Base-by-base conservation (phyloP, 2,113 vertebrate genomes). In the Sula dactylatra region DNA sequence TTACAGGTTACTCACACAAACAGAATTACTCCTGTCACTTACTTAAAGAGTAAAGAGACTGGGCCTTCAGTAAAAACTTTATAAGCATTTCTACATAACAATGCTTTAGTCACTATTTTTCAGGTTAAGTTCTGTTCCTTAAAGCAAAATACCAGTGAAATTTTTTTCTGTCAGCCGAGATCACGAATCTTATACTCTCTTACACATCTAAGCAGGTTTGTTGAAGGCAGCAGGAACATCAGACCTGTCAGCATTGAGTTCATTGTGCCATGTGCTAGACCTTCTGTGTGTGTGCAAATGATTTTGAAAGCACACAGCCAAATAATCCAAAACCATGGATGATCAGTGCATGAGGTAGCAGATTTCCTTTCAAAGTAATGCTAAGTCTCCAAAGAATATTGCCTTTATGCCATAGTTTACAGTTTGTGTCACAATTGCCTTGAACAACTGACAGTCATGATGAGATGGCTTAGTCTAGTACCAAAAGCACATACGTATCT, bases 381-480 rank as follows among this genome's bases (percentile, higher is more conserved):
- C 16, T 27, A 7, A 19, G 11, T 36, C 8, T 3, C 11, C 29
- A 67, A 50, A 52, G 20, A 54, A 11, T 0, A 1, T 17, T 34
- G 4, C 4, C 27, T 64, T 71, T 42, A 24, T 49, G 26, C 8
- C 31, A 27, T 15, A 55, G 52, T 54, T 86, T 55, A 54, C 10
- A 40, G 9, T n/a, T 65, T 44, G 34, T 70, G 16, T 42, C 50
- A 40, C 32, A 77, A 22, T 50, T 47, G 49, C n/a, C 22, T 65
- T 59, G 29, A 87, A 55, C 7, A 74, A 20, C 14, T 11, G 9
- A 16, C 3, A 20, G 8, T 32, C 0, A 0, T 64, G 44, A 45
- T 42, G 49, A 44, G 38, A 62, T 6, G 2, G 20, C 40, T 82
- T 42, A 86, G 47, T 21, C 18, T 22, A 42, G 8, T 38, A 26